Conservation (phyloP, 2,888 invertebrate species). For the Apodemia zela region DNA sequence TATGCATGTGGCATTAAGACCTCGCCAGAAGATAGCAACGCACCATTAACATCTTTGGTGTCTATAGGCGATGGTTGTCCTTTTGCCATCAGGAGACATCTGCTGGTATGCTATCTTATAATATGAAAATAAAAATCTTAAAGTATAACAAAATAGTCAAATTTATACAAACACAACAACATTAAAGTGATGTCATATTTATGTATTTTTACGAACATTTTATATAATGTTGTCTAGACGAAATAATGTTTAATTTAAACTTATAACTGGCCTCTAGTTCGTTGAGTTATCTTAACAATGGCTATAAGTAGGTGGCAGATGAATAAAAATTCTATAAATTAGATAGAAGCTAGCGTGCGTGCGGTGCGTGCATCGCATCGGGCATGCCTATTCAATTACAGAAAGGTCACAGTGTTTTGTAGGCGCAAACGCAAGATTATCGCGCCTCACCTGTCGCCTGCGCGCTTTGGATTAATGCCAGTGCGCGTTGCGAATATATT, state of each 20-base stretch:
- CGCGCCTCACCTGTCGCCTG: slow-evolving; percentile 66
- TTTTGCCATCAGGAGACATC: too few species aligned
- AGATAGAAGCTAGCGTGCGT: slow-evolving; percentile 57
- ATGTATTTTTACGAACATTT: too few species aligned
- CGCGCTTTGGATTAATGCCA: slow-evolving; percentile 40
- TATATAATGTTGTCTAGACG: too few species aligned
- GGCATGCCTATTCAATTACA: slow-evolving; percentile 74
- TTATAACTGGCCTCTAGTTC: not conserved
- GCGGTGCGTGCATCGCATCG: slow-evolving; percentile 59
- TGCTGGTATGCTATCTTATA: too few species aligned
- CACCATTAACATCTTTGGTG: too few species aligned
- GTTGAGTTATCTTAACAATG: slow-evolving; percentile 15
- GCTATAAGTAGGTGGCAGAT: slow-evolving; percentile 29
- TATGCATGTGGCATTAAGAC: too few species aligned
- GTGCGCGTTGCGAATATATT: slow-evolving; percentile 24
- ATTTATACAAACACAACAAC: too few species aligned
- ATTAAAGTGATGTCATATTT: too few species aligned
- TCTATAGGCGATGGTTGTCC: too few species aligned
- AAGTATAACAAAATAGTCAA: too few species aligned
- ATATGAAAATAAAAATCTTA: too few species aligned
- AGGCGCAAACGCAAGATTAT: slow-evolving; percentile 68
- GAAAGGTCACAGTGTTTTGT: slow-evolving; percentile 71
- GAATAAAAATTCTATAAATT: slow-evolving; percentile 28
- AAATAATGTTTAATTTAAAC: not conserved
- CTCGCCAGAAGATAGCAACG: too few species aligned